Conservation (phyloP, 2,888 invertebrate genomes). For the Mythimna vitellina region DNA sequence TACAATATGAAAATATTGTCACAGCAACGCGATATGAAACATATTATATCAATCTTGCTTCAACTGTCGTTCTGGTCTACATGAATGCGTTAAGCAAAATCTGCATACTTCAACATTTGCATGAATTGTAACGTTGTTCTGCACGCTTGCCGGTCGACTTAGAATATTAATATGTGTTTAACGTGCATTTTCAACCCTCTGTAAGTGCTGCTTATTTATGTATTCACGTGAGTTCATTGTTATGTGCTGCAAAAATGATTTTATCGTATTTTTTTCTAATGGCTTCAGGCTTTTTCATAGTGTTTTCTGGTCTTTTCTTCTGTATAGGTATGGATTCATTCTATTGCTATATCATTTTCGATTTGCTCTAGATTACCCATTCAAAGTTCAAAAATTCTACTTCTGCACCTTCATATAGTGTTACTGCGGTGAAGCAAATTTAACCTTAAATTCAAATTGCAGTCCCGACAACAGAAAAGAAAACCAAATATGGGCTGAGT, state of each 20-base stretch:
- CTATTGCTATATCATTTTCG: not conserved
- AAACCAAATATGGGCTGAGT: too few relatives aligned
- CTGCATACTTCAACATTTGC: conserved; percentile 61
- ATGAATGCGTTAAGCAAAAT: conserved; percentile 52
- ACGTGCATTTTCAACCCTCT: conserved; percentile 49
- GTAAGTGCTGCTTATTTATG: conserved; percentile 45
- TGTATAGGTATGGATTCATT: not conserved
- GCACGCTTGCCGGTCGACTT: conserved; percentile 51
- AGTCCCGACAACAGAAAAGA: too few relatives aligned
- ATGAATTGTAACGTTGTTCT: conserved; percentile 53
- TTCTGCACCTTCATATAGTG: not conserved
- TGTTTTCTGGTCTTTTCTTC: not conserved
- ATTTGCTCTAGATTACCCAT: not conserved
- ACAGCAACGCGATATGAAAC: conserved; percentile 21
- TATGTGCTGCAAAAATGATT: conserved; percentile 26
- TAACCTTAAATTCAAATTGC: not conserved
- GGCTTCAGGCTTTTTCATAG: conserved; percentile 6
- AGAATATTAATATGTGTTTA: conserved; percentile 53
- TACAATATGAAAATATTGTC: conserved; percentile 37
- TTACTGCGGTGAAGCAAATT: not conserved
- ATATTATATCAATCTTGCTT: conserved; percentile 41
- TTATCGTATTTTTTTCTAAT: conserved; percentile 19
- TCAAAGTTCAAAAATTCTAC: not conserved
- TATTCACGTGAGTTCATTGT: conserved; percentile 30
- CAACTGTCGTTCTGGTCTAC: conserved; percentile 35